Evolutionary conservation across 2,797 vertebrate genomes (phyloP).

Genomic region (Serranus cabrilla): DNA sequence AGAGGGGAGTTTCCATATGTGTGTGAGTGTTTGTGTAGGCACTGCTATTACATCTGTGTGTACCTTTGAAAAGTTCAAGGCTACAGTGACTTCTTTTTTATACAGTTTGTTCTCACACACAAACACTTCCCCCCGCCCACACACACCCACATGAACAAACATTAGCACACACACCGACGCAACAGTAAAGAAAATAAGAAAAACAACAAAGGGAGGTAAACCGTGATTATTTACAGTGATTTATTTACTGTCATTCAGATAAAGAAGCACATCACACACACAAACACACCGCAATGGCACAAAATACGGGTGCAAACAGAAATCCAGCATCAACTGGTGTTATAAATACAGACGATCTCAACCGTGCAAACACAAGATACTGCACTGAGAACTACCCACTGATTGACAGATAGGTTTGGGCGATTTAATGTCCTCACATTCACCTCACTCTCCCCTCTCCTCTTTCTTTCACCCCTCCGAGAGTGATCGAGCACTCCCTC

Average conservation of each 20-base stretch:
- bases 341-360: conserved; percentile 1
- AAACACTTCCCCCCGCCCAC: not conserved
- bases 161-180: not conserved
- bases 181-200: not conserved
- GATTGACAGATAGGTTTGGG: conserved; percentile 69
- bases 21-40: conserved; percentile 12
- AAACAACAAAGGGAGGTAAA: conserved; percentile 29
- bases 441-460: conserved; percentile 56
- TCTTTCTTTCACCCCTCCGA: conserved; percentile 65
- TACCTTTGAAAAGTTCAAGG: conserved; percentile 63
- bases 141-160: not conserved
- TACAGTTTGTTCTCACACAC: conserved; percentile 20
- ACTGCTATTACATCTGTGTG: conserved; percentile 27
- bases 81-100: conserved; percentile 41
- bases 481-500: conserved; percentile 74
- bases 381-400: conserved; percentile 29
- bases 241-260: conserved; percentile 40
- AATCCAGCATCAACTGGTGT: not conserved
- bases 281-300: conserved; percentile 4
- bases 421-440: conserved; percentile 73
- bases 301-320: conserved; percentile 9
- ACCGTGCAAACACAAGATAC: not conserved
- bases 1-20: conserved; percentile 37
- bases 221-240: conserved; percentile 43
- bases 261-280: conserved; percentile 23